Evolutionary conservation across 1,140 invertebrate genomes (phyloP).

Genomic region (Lamellibrachia luymesi): DNA sequence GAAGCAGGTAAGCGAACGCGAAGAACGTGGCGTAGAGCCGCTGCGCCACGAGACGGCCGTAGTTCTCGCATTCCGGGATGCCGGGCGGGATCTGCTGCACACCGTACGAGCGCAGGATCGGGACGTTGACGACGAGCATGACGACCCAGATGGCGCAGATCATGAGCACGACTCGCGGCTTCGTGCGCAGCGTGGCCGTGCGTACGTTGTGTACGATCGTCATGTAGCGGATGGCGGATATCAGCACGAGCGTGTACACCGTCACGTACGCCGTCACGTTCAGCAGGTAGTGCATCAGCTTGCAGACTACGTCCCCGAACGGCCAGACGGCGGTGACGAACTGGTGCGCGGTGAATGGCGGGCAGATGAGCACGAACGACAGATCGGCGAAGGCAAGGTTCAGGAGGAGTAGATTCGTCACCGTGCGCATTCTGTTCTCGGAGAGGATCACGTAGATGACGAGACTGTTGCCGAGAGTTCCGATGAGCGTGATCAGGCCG

Average conservation of each 20-base stretch:
- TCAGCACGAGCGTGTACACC: conserved; percentile 88
- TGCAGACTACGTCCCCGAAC: conserved; percentile 29
- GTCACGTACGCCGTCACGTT: conserved; percentile 82
- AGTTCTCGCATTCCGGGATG: conserved; percentile 21
- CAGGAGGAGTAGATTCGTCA: conserved; percentile 72
- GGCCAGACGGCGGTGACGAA: conserved; percentile 25
- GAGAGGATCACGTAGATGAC: conserved; percentile 60
- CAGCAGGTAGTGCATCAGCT: conserved; percentile 32
- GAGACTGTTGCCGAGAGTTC: conserved; percentile 61
- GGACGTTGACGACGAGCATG: conserved; percentile 18
- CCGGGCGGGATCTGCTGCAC: neutral
- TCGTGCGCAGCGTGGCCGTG: conserved; percentile 19
- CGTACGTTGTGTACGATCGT: conserved; percentile 23
- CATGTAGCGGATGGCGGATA: conserved; percentile 76
- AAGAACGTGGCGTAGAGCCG: conserved; percentile 28
- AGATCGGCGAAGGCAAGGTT: conserved; percentile 73
- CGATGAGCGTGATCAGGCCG: conserved; percentile 29
- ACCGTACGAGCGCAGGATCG: conserved; percentile 17
- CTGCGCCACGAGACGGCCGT: neutral
- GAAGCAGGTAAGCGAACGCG: conserved; percentile 27
- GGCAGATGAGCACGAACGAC: conserved; percentile 43
- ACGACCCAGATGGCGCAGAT: conserved; percentile 13
- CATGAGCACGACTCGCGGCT: conserved; percentile 16
- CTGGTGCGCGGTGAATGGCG: conserved; percentile 30
- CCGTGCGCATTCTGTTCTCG: conserved; percentile 58